Evolutionary conservation across 2,888 invertebrate genomes (phyloP).

Genomic region (Mythimna vitellina): DNA sequence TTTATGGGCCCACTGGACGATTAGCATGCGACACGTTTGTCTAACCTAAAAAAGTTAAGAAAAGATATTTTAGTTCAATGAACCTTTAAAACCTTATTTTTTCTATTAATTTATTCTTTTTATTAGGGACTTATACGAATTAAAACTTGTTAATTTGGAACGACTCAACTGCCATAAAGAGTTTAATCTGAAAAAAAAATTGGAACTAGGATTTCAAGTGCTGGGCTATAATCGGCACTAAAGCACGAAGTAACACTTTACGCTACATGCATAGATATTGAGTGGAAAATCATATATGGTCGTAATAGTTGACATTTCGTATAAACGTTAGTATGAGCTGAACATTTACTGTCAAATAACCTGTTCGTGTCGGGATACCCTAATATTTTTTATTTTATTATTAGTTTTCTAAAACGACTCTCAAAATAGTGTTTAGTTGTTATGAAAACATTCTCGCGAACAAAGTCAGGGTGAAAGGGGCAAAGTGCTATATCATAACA

Average conservation of each 20-base stretch:
- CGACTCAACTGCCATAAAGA: background rate
- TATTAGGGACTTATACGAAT: background rate
- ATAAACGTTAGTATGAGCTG: too few species aligned
- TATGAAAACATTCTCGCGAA: too few species aligned
- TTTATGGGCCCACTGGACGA: too few species aligned
- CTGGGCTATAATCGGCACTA: constrained; percentile 6
- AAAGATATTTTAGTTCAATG: too few species aligned
- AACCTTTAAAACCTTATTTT: background rate
- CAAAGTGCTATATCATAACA: too few species aligned
- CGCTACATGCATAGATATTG: background rate
- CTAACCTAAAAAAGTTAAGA: too few species aligned
- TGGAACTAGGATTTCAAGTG: background rate
- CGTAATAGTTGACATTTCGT: background rate
- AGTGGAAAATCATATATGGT: background rate
- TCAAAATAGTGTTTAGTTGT: too few species aligned
- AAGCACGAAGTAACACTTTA: constrained; percentile 20
- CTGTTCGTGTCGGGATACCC: too few species aligned
- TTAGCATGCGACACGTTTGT: too few species aligned
- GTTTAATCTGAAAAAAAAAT: background rate
- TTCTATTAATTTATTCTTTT: background rate
- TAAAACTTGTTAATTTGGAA: background rate
- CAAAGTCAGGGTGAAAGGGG: too few species aligned
- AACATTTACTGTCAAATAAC: background rate
- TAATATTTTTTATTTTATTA: too few species aligned
- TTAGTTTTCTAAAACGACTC: too few species aligned